Evolutionary conservation across 92 coral and sea anemone species (phyloP), one percentile per base, ranked within the genome.

Genomic region (Zoanthus gigantus): DNA sequence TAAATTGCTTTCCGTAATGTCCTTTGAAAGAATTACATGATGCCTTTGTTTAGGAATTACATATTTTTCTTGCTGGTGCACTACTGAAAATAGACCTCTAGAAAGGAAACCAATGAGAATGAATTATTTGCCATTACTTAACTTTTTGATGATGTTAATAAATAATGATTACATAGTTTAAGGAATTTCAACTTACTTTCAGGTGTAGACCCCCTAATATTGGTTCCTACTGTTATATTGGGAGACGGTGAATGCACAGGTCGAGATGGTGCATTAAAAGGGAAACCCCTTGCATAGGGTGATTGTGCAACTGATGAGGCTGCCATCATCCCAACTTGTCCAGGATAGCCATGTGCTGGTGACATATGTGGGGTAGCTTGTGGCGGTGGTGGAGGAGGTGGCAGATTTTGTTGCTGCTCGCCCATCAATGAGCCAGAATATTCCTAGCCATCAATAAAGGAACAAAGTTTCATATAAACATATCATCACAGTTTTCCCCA

Each of bases 161-260:
- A 37, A 4, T 37, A 37, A 37, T 1, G 42, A 37, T 37, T 37
- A 37, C 42, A 37, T 37, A 2, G 42, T 37, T 2, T 37, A 37
- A 37, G 42, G 23, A 32, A 18, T 18, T 71, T 18, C 16, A 15
- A 84, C 90, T 82, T 42, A 94, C 98, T 91, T 63, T 94, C 98
- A 23, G 94, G 91, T 54, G 96, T 68, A 4, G 88, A 52, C 37
- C 82, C 93, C 71, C 98, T 90, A 54, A 92, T 32, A 5, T 95
- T 95, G 32, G 96, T 94, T 0, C 96, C 98, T 86, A 96, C 79
- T 14, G 95, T 93, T 63, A 96, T 82, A 29, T 94, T 95, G 6
- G 99, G 99, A 34, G 99, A 97, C 0, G 96, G 93, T 47, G 99
- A 91, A 46, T 92, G 94, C 14, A 89, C 84, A 11, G 96, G 88